A percentile compares a stretch with the other conserved stretches of the same genome.
phyloP scores from a whole-genome alignment of 2,888 invertebrate genomes.

The Heliconius ethilla region DNA sequence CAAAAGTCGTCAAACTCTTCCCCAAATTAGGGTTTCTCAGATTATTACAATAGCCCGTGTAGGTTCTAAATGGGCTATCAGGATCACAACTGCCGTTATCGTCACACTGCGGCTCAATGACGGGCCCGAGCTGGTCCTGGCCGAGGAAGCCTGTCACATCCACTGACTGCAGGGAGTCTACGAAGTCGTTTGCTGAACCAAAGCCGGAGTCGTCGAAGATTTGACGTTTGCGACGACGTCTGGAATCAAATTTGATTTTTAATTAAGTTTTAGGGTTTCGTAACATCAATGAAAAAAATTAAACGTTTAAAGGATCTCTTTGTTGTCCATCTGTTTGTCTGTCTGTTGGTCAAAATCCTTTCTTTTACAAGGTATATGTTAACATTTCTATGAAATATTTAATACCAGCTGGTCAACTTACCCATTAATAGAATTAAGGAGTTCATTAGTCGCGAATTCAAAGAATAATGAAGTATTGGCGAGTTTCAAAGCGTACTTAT shows the following conservation, averaged over 20 bases:
- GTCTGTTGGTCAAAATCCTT: no score
- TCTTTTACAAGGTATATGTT: no score
- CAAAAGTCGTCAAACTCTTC: slow-evolving; percentile 92
- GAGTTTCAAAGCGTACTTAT: slow-evolving; percentile 89
- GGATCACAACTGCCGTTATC: slow-evolving; percentile 88
- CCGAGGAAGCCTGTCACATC: slow-evolving; percentile 88
- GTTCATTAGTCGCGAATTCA: slow-evolving; percentile 93
- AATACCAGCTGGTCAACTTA: slow-evolving; percentile 51
- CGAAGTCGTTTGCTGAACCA: slow-evolving; percentile 83
- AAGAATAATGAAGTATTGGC: slow-evolving; percentile 93
- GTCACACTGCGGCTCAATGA: slow-evolving; percentile 87
- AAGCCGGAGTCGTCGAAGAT: slow-evolving; percentile 84
- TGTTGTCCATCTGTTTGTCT: no score
- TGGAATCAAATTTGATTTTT: slow-evolving; percentile 49
- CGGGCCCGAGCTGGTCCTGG: slow-evolving; percentile 81
- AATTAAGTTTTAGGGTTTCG: neutral
- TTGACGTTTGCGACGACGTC: slow-evolving; percentile 86
- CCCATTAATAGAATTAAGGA: slow-evolving; percentile 85
- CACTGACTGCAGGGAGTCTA: slow-evolving; percentile 89
- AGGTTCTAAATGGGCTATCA: slow-evolving; percentile 86
- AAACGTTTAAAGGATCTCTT: no score
- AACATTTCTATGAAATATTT: no score
- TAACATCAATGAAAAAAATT: neutral
- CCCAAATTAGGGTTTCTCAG: slow-evolving; percentile 90
- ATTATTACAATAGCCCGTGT: slow-evolving; percentile 94